phyloP scores from a whole-genome alignment of 2,888 invertebrate species.

The Plusia festucae region DNA sequence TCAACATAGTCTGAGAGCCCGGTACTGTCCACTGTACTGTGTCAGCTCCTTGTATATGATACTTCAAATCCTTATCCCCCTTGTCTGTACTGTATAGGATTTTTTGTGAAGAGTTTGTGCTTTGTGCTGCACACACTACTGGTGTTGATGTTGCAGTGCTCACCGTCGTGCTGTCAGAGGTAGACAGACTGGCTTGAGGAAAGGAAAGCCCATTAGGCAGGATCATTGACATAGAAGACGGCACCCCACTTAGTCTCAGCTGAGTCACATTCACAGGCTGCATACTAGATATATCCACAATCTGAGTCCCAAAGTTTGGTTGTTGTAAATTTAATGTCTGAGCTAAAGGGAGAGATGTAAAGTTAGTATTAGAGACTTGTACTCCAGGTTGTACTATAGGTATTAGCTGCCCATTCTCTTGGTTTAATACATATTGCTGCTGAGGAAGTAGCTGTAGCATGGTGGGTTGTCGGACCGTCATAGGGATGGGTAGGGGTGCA shows the following conservation, averaged over 20 bases:
- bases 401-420: slow-evolving; percentile 86
- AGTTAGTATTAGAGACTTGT: slow-evolving; percentile 83
- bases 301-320: slow-evolving; percentile 82
- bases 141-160: slow-evolving; percentile 83
- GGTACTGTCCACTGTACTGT: slow-evolving; percentile 85
- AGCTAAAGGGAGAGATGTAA: slow-evolving; percentile 80
- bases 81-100: slow-evolving; percentile 85
- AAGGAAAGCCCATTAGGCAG: slow-evolving; percentile 81
- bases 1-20: slow-evolving; percentile 85
- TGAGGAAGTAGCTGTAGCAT: slow-evolving; percentile 83
- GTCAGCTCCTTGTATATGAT: slow-evolving; percentile 84
- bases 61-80: slow-evolving; percentile 84
- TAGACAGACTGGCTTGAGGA: slow-evolving; percentile 80
- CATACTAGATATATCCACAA: slow-evolving; percentile 84
- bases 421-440: slow-evolving; percentile 85
- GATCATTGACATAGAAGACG: slow-evolving; percentile 87
- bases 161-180: slow-evolving; percentile 82
- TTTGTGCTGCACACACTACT: slow-evolving; percentile 85
- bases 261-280: slow-evolving; percentile 86
- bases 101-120: slow-evolving; percentile 82
- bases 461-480: slow-evolving; percentile 85
- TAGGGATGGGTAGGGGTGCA: slow-evolving; percentile 81
- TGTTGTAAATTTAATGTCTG: slow-evolving; percentile 81
- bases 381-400: slow-evolving; percentile 85
- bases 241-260: slow-evolving; percentile 81